phyloP scores from a whole-genome alignment of 2,797 vertebrate genomes.

The Microctenopoma lineatum region DNA sequence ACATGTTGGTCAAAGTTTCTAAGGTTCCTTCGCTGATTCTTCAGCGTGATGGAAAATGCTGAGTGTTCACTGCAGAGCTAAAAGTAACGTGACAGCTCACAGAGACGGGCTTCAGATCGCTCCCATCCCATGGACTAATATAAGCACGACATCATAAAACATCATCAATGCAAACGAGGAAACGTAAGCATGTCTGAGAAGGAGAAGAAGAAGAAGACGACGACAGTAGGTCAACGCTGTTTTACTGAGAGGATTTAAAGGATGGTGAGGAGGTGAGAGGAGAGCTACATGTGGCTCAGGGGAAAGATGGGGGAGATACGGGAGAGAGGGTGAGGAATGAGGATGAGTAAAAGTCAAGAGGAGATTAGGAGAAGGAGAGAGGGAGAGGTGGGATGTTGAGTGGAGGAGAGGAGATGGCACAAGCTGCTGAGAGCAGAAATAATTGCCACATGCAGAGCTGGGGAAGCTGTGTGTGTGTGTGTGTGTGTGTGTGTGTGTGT shows the following conservation, averaged over 20 bases:
- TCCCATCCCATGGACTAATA: too few relatives aligned
- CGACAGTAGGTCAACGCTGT: too few relatives aligned
- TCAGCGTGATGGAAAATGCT: too few relatives aligned
- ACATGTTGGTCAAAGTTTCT: too few relatives aligned
- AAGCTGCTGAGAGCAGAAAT: conserved; percentile 73
- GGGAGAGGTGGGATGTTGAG: conserved; percentile 28
- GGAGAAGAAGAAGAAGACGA: too few relatives aligned
- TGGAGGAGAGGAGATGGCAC: conserved; percentile 46
- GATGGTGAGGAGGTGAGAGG: conserved; percentile 15
- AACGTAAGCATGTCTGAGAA: too few relatives aligned
- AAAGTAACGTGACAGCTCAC: neutral
- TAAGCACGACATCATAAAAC: too few relatives aligned
- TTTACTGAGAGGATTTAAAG: too few relatives aligned
- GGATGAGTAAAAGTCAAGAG: conserved; percentile 41
- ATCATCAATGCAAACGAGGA: too few relatives aligned
- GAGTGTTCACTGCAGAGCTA: too few relatives aligned
- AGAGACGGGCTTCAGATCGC: neutral
- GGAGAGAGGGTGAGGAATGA: neutral
- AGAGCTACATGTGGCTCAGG: conserved; percentile 20
- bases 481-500: conserved; percentile 28
- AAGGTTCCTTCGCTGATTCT: too few relatives aligned
- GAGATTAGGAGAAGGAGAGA: conserved; percentile 48
- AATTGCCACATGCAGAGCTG: conserved; percentile 76
- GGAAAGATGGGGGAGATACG: conserved; percentile 29
- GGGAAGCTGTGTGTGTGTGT: conserved; percentile 50